Percentiles rank a stretch among this genome's conserved stretches.
Evolutionary conservation across 2,888 invertebrate species (phyloP).

Genomic region (Himalopsyche kuldschensis): DNA sequence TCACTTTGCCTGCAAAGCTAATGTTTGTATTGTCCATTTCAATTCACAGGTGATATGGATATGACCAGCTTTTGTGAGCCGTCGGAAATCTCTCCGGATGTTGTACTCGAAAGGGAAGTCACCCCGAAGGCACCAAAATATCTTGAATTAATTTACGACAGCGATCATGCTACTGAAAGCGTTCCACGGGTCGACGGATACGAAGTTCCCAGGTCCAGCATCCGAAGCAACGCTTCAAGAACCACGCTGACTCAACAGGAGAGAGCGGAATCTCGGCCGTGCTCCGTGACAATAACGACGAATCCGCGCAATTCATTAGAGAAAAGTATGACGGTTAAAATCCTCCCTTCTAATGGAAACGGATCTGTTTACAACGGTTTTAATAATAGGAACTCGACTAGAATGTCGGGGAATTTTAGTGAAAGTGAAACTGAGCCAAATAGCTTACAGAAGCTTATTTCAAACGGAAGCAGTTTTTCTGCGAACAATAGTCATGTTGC

Average conservation of each 20-base stretch:
- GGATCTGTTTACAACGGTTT: background rate
- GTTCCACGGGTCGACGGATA: conserved; percentile 58
- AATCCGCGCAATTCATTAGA: conserved; percentile 11
- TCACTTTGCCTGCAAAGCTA: too few species aligned
- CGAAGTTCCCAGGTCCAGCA: conserved; percentile 60
- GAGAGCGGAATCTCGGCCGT: background rate
- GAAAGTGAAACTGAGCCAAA: background rate
- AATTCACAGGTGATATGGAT: conserved; percentile 21
- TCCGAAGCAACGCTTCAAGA: conserved; percentile 31
- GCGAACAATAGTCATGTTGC: conserved; percentile 14
- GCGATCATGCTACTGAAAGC: conserved; percentile 50
- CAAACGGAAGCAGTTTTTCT: conserved; percentile 8
- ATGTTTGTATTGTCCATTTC: background rate
- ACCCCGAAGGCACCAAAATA: conserved; percentile 58
- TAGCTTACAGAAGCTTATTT: background rate
- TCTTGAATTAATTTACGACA: conserved; percentile 67
- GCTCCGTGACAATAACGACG: conserved; percentile 4
- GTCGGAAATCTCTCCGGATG: conserved; percentile 26
- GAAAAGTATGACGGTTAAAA: conserved; percentile 20
- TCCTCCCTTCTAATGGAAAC: conserved; percentile 12
- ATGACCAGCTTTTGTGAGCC: conserved; percentile 4
- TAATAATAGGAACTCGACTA: conserved; percentile 9
- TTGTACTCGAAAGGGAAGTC: conserved; percentile 38
- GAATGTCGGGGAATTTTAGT: conserved; percentile 5
- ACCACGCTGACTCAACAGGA: conserved; percentile 8